Percentiles rank a stretch among this genome's conserved stretches.
Evolutionary conservation across 1,140 invertebrate genomes (phyloP).

Genomic region (Nasonia longicornis): DNA sequence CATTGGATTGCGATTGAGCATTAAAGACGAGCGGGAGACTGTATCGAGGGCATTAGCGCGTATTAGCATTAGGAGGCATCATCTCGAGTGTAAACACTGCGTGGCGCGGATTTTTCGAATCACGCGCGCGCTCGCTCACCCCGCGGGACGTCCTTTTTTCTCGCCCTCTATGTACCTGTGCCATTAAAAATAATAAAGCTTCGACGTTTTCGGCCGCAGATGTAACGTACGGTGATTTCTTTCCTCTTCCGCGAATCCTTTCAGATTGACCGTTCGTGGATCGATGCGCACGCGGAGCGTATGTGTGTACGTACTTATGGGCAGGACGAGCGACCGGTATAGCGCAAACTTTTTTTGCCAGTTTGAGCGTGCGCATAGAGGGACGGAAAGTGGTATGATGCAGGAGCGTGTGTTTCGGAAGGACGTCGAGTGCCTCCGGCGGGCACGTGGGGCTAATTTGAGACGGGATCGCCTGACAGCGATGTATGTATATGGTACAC

Average conservation of each 20-base stretch:
- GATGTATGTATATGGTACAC: no score
- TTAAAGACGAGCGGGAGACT: slow-evolving; percentile 58
- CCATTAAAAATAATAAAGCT: slow-evolving; percentile 43
- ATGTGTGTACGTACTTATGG: no score
- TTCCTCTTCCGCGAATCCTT: slow-evolving; percentile 45
- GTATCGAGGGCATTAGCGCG: slow-evolving; percentile 56
- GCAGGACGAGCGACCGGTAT: not conserved
- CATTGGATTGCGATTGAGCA: slow-evolving; percentile 71
- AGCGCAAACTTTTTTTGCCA: not conserved
- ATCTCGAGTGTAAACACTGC: slow-evolving; percentile 71
- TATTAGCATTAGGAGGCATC: slow-evolving; percentile 71
- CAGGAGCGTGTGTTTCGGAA: not conserved
- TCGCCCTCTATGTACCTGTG: slow-evolving; percentile 38
- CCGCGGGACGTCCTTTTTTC: slow-evolving; percentile 58
- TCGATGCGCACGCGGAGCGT: not conserved
- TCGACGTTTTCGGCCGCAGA: slow-evolving; percentile 19
- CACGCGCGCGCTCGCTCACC: slow-evolving; percentile 49
- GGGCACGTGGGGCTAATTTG: not conserved
- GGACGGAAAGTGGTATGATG: no score
- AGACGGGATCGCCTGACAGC: not conserved
- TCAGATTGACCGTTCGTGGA: slow-evolving; percentile 44
- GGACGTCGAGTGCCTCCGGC: not conserved
- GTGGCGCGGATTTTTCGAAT: slow-evolving; percentile 60
- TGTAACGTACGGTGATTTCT: slow-evolving; percentile 20
- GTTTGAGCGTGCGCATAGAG: no score